Percentiles rank a stretch among this genome's conserved stretches.
Evolutionary conservation across 2,888 invertebrate genomes (phyloP).

Genomic region (Calliphora vomitoria): DNA sequence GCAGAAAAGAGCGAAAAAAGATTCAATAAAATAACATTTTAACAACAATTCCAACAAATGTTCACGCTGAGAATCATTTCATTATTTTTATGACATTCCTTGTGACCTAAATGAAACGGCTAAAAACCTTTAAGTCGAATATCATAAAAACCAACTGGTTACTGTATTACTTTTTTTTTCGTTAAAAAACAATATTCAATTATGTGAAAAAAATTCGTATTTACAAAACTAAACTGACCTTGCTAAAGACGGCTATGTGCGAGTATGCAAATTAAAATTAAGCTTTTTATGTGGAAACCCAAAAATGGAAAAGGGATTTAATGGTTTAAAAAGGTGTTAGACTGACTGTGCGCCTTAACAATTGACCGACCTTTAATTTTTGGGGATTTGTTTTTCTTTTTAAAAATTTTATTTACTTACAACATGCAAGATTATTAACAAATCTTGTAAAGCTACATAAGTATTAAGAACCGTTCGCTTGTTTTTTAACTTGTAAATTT

Average conservation of each 20-base stretch:
- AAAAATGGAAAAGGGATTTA: slow-evolving; percentile 19
- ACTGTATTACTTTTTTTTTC: neutral
- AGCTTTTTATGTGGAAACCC: neutral
- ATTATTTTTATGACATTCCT: slow-evolving; percentile 2
- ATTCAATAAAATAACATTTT: neutral
- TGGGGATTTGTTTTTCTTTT: neutral
- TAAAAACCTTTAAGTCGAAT: neutral
- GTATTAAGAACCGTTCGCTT: slow-evolving; percentile 7
- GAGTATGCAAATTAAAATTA: slow-evolving; percentile 9
- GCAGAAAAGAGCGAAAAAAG: neutral
- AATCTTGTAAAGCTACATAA: slow-evolving; percentile 5
- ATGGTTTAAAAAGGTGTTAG: slow-evolving; percentile 42
- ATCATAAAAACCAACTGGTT: neutral
- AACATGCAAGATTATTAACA: neutral
- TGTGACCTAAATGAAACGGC: neutral
- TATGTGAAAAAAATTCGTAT: neutral
- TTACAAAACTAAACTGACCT: neutral
- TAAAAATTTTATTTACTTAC: neutral
- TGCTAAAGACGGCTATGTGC: neutral
- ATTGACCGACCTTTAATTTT: slow-evolving; percentile 30
- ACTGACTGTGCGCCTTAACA: slow-evolving; percentile 25
- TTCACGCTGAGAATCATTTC: neutral
- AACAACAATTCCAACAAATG: neutral
- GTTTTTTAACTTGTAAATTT: neutral
- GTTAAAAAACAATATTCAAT: neutral